Evolutionary conservation across 2,113 vertebrate genomes (phyloP).

Genomic region (Aspiorhynchus laticeps): DNA sequence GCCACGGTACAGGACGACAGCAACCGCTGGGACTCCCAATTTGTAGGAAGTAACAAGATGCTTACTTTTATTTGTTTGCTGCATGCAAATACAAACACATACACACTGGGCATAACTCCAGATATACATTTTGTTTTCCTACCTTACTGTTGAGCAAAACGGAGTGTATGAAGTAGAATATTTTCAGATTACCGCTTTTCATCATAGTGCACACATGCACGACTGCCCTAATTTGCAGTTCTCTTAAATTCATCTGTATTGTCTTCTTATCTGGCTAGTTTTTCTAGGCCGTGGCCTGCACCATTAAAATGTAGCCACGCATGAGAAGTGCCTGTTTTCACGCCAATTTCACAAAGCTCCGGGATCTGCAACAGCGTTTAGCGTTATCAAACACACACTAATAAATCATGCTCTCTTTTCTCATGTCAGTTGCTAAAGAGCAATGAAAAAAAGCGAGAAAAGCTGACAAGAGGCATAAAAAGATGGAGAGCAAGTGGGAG

Average conservation of each 20-base stretch:
- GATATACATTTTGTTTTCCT: slow-evolving; percentile 19
- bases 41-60: slow-evolving; percentile 31
- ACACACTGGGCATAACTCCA: not conserved
- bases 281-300: slow-evolving; percentile 62
- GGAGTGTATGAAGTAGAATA: not conserved
- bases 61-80: slow-evolving; percentile 31
- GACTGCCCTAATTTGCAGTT: slow-evolving; percentile 19
- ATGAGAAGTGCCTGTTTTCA: slow-evolving; percentile 81
- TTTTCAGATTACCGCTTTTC: slow-evolving; percentile 7
- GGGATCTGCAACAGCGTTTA: slow-evolving; percentile 85
- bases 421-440: slow-evolving; percentile 90
- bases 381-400: slow-evolving; percentile 90
- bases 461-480: slow-evolving; percentile 40
- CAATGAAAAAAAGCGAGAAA: slow-evolving; percentile 81
- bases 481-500: slow-evolving; percentile 23
- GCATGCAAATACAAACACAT: slow-evolving; percentile 21
- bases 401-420: slow-evolving; percentile 98
- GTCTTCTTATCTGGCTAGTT: slow-evolving; percentile 67
- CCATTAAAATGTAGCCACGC: slow-evolving; percentile 72
- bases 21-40: slow-evolving; percentile 25
- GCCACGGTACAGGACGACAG: slow-evolving; percentile 87
- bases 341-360: slow-evolving; percentile 90
- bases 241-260: slow-evolving; percentile 46
- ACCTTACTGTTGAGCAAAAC: not conserved
- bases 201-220: not conserved